Conservation (phyloP, 2,797 vertebrate species). For the Pterois miles region DNA sequence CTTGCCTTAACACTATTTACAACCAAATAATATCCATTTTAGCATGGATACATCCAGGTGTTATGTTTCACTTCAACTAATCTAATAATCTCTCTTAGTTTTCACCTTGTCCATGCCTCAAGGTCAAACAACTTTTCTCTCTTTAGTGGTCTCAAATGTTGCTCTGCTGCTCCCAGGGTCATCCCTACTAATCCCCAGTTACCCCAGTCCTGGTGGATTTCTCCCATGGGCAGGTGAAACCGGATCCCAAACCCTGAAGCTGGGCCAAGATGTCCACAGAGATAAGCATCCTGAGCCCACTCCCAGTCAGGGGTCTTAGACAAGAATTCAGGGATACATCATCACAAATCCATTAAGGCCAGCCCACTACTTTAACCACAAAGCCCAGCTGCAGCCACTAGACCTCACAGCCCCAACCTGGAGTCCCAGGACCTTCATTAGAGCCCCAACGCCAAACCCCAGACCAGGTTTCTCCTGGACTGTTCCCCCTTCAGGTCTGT, state of each 20-base stretch:
- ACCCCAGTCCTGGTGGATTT: conserved; percentile 86
- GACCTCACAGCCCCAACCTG: conserved; percentile 43
- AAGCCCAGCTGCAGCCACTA: conserved; percentile 70
- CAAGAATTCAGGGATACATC: conserved; percentile 95
- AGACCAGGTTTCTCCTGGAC: conserved; percentile 51
- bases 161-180: conserved; percentile 87
- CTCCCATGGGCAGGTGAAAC: conserved; percentile 93
- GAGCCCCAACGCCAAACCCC: conserved; percentile 74
- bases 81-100: conserved; percentile 87
- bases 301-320: conserved; percentile 88
- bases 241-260: conserved; percentile 90
- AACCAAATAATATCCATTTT: conserved; percentile 43
- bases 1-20: conserved; percentile 33
- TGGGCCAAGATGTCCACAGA: conserved; percentile 91
- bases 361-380: conserved; percentile 68
- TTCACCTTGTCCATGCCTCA: conserved; percentile 86
- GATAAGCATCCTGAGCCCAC: conserved; percentile 91
- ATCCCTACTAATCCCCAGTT: conserved; percentile 93
- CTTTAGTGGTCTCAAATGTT: conserved; percentile 97
- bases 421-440: conserved; percentile 44
- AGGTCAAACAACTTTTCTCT: conserved; percentile 89
- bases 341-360: conserved; percentile 92
- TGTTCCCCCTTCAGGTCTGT: conserved; percentile 6
- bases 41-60: conserved; percentile 66
- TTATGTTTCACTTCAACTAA: conserved; percentile 82